These are phyloP conservation scores for pig (Sus scrofa) DNA, from an alignment of 2,113 vertebrate species.

Conservation along the genomic window T2T-Sscrofa CM000830.6:95388001-95388500, in stretches of 20 bases:
- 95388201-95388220: slow-evolving; percentile 35
- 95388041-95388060: slow-evolving; percentile 13
- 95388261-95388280: not conserved
- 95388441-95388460: not conserved
- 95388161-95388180: not conserved
- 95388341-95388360: not conserved
- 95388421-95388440: not conserved
- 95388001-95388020: slow-evolving; percentile 19
- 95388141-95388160: not conserved
- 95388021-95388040: not conserved
- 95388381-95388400: not conserved
- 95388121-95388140: not conserved
- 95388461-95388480: not conserved
- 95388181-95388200: not conserved
- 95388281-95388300: not conserved
- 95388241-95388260: not conserved
- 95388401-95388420: not conserved
- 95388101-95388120: slow-evolving; percentile 35
- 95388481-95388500: not conserved
- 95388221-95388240: not conserved
- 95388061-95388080: not conserved
- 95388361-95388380: not conserved
- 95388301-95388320: not conserved
- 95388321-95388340: not conserved
- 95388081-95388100: slow-evolving; percentile 16